Conservation (phyloP, 2,113 vertebrate species). For the Psophia crepitans region DNA sequence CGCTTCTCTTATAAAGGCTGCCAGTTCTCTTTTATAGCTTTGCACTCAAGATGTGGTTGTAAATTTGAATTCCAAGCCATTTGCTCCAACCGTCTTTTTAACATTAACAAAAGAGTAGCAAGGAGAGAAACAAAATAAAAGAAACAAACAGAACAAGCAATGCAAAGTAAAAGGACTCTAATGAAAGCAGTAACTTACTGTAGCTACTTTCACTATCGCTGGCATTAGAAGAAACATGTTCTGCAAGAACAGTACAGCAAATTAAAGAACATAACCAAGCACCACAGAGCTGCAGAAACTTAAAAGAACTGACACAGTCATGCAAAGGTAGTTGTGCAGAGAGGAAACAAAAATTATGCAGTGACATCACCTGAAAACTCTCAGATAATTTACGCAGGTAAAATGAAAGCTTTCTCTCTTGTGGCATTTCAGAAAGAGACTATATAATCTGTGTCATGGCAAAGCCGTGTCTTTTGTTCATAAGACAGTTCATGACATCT, state of each 20-base stretch:
- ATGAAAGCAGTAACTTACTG: slow-evolving; percentile 82
- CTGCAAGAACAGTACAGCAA: slow-evolving; percentile 86
- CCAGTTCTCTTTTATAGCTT: background rate
- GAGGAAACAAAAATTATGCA: slow-evolving; percentile 37
- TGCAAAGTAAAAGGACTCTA: slow-evolving; percentile 74
- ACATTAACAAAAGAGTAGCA: slow-evolving; percentile 45
- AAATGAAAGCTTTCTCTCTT: slow-evolving; percentile 75
- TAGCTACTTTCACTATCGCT: slow-evolving; percentile 87
- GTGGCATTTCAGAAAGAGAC: background rate
- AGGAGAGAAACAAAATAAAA: slow-evolving; percentile 60
- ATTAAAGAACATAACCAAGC: slow-evolving; percentile 81
- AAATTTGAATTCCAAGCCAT: slow-evolving; percentile 74
- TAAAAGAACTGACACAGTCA: slow-evolving; percentile 63
- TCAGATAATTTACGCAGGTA: background rate
- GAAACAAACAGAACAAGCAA: slow-evolving; percentile 53
- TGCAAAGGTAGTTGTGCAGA: slow-evolving; percentile 67
- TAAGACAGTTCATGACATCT: background rate
- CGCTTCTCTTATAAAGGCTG: background rate
- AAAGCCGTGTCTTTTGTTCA: background rate
- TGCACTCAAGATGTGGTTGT: background rate
- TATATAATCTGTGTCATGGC: background rate
- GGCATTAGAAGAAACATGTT: slow-evolving; percentile 84
- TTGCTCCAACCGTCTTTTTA: slow-evolving; percentile 23
- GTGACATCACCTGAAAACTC: slow-evolving; percentile 11
- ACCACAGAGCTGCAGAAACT: slow-evolving; percentile 67